These are phyloP conservation scores for Knipowitschia caucasica DNA, from an alignment of 2,797 vertebrate genomes.

Conservation along the genomic window DNA sequence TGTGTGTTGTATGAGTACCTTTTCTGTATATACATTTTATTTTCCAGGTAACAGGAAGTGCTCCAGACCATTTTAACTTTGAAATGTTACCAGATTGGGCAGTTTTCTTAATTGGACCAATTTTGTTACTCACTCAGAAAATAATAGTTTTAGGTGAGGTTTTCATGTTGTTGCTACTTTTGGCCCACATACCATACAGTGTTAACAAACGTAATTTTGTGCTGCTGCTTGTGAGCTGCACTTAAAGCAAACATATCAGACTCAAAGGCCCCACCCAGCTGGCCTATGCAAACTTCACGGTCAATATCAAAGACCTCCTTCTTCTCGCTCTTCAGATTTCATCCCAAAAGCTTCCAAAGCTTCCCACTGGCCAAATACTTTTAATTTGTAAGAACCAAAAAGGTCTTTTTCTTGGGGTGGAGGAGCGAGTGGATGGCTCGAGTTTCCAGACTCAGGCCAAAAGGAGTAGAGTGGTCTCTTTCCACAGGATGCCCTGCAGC, in stretches of 20 bases:
- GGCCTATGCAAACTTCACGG: constrained; percentile 36
- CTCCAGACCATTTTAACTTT: too few species aligned
- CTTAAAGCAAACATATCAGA: constrained; percentile 63
- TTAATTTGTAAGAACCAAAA: constrained; percentile 51
- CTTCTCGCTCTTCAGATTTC: constrained; percentile 63
- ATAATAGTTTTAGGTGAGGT: too few species aligned
- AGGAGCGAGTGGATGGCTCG: constrained; percentile 24
- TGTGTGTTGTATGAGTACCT: too few species aligned
- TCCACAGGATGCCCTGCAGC: constrained; percentile 53
- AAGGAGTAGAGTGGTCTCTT: constrained; percentile 54
- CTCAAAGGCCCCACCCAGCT: constrained; percentile 49
- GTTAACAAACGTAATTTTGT: constrained; percentile 23
- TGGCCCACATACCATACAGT: too few species aligned
- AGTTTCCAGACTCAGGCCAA: constrained; percentile 57
- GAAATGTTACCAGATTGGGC: too few species aligned
- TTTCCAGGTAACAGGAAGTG: too few species aligned
- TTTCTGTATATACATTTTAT: too few species aligned
- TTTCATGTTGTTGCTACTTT: too few species aligned
- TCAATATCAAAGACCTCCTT: constrained; percentile 68
- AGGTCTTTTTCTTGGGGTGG: constrained; percentile 52
- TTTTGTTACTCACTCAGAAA: too few species aligned
- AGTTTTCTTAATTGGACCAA: too few species aligned
- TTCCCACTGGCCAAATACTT: constrained; percentile 40
- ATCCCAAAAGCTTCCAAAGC: constrained; percentile 47
- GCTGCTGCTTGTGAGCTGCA: constrained; percentile 36